Percentiles rank a stretch among this genome's conserved stretches.
These are phyloP conservation scores for Drosophila insularis DNA, from an alignment of 1,140 invertebrate genomes.

Conservation along the genomic window DNA sequence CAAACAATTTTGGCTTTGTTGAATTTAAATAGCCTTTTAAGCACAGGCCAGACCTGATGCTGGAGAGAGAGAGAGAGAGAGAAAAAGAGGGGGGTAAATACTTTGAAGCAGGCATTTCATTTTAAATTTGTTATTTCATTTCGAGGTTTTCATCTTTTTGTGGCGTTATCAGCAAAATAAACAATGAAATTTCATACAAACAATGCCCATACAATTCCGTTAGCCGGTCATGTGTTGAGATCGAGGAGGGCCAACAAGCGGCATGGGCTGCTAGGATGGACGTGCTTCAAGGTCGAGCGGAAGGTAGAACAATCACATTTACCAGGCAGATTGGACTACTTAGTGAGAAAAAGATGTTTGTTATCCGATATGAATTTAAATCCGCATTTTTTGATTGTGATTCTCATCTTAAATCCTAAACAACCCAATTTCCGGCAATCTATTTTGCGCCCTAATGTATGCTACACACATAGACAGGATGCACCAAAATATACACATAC, in stretches of 20 bases:
- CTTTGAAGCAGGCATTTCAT: slow-evolving; percentile 24
- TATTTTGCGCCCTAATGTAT: slow-evolving; percentile 41
- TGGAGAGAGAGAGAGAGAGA: not conserved
- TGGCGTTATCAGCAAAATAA: slow-evolving; percentile 49
- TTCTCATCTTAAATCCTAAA: not conserved
- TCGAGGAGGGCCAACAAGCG: not conserved
- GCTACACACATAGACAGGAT: slow-evolving; percentile 3
- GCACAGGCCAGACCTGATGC: not conserved
- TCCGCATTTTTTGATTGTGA: not conserved
- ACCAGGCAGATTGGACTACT: slow-evolving; percentile 26
- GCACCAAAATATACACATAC: not conserved
- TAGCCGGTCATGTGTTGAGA: not conserved
- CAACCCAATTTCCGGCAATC: not conserved
- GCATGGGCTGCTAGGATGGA: not conserved
- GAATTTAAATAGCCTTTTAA: slow-evolving; percentile 57
- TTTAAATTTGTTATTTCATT: slow-evolving; percentile 23
- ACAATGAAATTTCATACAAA: slow-evolving; percentile 58
- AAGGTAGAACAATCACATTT: slow-evolving; percentile 22
- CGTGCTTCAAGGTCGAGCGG: slow-evolving; percentile 10
- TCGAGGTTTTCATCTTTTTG: slow-evolving; percentile 14
- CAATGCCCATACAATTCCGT: slow-evolving; percentile 39
- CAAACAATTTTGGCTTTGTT: slow-evolving; percentile 57
- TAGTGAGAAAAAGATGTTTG: not conserved
- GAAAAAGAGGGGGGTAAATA: not conserved
- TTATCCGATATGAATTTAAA: slow-evolving; percentile 18